A percentile compares a stretch with the other conserved stretches of the same genome.
Conservation (phyloP, 1,140 invertebrate genomes). For the Gonatopus flavifemur region DNA sequence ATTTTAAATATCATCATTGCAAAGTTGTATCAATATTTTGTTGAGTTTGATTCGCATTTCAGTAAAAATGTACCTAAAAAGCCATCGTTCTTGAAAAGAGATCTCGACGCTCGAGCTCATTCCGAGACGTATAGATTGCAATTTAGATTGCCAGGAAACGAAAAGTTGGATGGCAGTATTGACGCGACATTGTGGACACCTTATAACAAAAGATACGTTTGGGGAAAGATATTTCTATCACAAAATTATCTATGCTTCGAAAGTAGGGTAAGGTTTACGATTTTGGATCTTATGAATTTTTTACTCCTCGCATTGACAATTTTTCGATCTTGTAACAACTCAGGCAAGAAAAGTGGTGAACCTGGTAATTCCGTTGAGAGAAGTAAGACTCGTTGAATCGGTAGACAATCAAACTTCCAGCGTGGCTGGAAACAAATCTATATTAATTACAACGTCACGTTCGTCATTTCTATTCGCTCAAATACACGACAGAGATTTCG, state of each 20-base stretch:
- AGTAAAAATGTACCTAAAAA: slow-evolving; percentile 85
- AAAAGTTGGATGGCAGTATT: slow-evolving; percentile 91
- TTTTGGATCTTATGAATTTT: neutral
- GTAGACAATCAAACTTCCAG: slow-evolving; percentile 66
- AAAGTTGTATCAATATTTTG: slow-evolving; percentile 8
- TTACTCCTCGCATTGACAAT: slow-evolving; percentile 1
- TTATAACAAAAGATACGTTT: slow-evolving; percentile 87
- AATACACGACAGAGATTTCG: slow-evolving; percentile 84
- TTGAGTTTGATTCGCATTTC: slow-evolving; percentile 23
- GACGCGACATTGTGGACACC: slow-evolving; percentile 93
- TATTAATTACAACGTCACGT: slow-evolving; percentile 83
- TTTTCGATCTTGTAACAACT: slow-evolving; percentile 8
- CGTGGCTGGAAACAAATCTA: slow-evolving; percentile 71
- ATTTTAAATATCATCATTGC: too few relatives aligned
- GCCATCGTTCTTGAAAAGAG: slow-evolving; percentile 86
- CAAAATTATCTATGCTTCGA: slow-evolving; percentile 96
- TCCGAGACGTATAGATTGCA: slow-evolving; percentile 82
- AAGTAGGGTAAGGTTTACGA: slow-evolving; percentile 83
- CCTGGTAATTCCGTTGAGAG: slow-evolving; percentile 85
- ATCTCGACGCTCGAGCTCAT: slow-evolving; percentile 91
- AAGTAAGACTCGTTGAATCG: slow-evolving; percentile 74
- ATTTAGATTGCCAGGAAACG: slow-evolving; percentile 82
- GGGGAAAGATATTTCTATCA: slow-evolving; percentile 90
- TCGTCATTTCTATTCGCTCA: slow-evolving; percentile 88
- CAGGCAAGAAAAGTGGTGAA: slow-evolving; percentile 82